phyloP scores from a whole-genome alignment of 2,888 invertebrate genomes.

The Pollenia amentaria region DNA sequence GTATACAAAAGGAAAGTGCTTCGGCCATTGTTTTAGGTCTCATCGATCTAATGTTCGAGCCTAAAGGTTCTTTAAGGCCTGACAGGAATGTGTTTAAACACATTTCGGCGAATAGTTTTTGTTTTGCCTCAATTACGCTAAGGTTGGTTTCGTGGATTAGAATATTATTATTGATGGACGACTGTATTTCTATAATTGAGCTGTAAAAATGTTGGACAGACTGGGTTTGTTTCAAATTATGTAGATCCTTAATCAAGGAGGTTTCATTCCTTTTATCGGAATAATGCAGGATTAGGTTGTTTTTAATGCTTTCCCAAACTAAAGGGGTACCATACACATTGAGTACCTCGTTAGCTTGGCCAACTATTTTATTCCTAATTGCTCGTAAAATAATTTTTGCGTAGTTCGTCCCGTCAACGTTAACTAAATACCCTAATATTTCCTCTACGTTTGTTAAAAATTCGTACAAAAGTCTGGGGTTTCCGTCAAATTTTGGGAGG shows the following conservation, averaged over 20 bases:
- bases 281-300: slow-evolving; percentile 71
- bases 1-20: too few species aligned
- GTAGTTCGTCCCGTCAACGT: too few species aligned
- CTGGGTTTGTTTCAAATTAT: slow-evolving; percentile 58
- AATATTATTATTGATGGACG: slow-evolving; percentile 67
- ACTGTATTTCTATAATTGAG: slow-evolving; percentile 69
- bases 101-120: slow-evolving; percentile 26
- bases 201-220: slow-evolving; percentile 20
- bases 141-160: slow-evolving; percentile 15
- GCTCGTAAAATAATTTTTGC: slow-evolving; percentile 67
- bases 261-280: slow-evolving; percentile 44
- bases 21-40: too few species aligned
- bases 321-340: slow-evolving; percentile 70
- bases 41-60: not conserved
- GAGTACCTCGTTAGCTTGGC: slow-evolving; percentile 72
- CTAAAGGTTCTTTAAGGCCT: slow-evolving; percentile 1
- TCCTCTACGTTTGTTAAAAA: too few species aligned
- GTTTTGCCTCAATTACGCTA: slow-evolving; percentile 24
- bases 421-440: too few species aligned
- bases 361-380: too few species aligned
- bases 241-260: slow-evolving; percentile 68
- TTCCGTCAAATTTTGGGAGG: too few species aligned
- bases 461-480: too few species aligned
- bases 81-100: too few species aligned
- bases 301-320: not conserved